phyloP scores from a whole-genome alignment of 2,113 vertebrate genomes.

The Dryoscopus gambensis region DNA sequence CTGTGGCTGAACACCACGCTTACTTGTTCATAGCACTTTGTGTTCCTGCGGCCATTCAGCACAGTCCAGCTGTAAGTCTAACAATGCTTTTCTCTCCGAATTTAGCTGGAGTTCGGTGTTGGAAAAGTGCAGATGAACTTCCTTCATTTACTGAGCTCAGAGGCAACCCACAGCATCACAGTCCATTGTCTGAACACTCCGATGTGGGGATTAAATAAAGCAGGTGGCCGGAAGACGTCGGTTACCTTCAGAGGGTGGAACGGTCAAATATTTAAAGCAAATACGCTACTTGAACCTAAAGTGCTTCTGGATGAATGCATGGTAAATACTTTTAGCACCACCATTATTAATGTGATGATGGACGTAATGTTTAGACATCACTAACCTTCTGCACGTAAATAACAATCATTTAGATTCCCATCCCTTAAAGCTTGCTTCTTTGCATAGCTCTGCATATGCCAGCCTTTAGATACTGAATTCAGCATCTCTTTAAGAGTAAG shows the following conservation, averaged over 20 bases:
- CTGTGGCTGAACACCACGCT: neutral
- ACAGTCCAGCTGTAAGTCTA: neutral
- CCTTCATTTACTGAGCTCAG: constrained; percentile 92
- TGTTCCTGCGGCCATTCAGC: neutral
- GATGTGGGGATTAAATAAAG: constrained; percentile 40
- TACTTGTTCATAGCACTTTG: neutral
- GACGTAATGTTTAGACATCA: neutral
- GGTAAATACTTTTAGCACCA: constrained; percentile 71
- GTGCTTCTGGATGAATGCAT: constrained; percentile 88
- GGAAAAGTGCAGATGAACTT: constrained; percentile 99
- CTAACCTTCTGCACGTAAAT: neutral
- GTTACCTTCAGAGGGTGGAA: constrained; percentile 91
- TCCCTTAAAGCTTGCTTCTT: neutral
- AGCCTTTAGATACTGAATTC: neutral
- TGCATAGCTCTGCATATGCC: neutral
- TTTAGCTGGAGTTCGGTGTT: constrained; percentile 85
- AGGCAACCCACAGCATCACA: constrained; percentile 87
- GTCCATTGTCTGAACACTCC: constrained; percentile 85
- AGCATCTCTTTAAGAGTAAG: neutral
- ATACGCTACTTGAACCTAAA: constrained; percentile 82
- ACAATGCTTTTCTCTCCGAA: constrained; percentile 1
- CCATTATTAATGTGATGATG: neutral
- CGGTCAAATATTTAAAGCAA: constrained; percentile 85
- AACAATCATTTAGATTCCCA: neutral
- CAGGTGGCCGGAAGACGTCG: constrained; percentile 43